Conservation (phyloP, 1,140 invertebrate species). For the Ostrea edulis region DNA sequence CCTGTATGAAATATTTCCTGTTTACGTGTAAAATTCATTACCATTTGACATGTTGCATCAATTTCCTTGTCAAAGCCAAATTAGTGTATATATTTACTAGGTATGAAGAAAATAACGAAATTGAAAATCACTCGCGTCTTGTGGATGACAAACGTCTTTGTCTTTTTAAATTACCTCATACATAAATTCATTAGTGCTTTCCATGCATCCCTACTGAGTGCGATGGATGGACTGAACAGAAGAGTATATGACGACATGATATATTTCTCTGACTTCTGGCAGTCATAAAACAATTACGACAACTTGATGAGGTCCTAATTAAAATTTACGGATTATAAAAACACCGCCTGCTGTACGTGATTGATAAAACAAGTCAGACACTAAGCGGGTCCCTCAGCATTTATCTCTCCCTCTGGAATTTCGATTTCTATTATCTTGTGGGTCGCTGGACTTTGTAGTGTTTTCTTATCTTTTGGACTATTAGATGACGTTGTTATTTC, state of each 20-base stretch:
- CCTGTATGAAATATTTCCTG: not conserved
- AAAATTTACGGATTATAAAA: slow-evolving; percentile 12
- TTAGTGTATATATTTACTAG: not conserved
- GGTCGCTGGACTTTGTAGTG: not conserved
- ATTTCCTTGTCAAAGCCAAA: not conserved
- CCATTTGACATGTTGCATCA: not conserved
- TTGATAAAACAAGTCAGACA: not conserved
- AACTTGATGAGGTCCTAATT: not conserved
- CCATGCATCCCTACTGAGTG: not conserved
- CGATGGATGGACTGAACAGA: not conserved
- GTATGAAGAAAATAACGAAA: not conserved
- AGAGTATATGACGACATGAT: not conserved
- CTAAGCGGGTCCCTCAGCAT: not conserved
- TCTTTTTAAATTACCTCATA: not conserved
- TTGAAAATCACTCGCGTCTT: not conserved
- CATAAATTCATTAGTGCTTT: not conserved
- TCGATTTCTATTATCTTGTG: not conserved
- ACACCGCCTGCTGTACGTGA: not conserved
- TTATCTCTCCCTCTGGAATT: not conserved
- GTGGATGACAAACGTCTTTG: not conserved
- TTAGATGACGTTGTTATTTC: too few relatives aligned
- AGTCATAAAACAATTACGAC: not conserved
- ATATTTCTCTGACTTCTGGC: not conserved
- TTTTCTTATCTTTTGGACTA: too few relatives aligned
- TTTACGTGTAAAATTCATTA: not conserved